phyloP scores from a whole-genome alignment of 2,888 invertebrate genomes.

The Apotomis betuletana region DNA sequence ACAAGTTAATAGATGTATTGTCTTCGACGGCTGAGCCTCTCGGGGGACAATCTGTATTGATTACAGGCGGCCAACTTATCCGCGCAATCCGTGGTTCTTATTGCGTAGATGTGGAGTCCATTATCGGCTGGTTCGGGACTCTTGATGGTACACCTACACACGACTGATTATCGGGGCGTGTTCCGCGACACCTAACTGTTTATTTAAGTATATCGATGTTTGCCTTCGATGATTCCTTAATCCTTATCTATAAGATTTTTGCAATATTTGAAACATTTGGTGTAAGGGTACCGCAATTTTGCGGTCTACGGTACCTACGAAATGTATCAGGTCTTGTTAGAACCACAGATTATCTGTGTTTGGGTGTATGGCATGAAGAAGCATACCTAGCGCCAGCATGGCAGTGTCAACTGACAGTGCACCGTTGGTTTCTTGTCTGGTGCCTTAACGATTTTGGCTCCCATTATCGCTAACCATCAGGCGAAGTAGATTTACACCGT shows the following conservation, averaged over 20 bases:
- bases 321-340: too few species aligned
- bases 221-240: constrained; percentile 3
- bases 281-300: neutral
- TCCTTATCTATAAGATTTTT: constrained; percentile 8
- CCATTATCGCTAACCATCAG: too few species aligned
- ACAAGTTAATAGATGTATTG: constrained; percentile 42
- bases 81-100: neutral
- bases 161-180: constrained; percentile 32
- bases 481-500: too few species aligned
- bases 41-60: constrained; percentile 39
- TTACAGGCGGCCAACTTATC: constrained; percentile 9
- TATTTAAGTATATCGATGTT: constrained; percentile 30
- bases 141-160: constrained; percentile 2
- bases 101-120: neutral
- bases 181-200: constrained; percentile 8
- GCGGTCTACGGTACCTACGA: too few species aligned
- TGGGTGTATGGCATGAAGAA: too few species aligned
- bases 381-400: too few species aligned
- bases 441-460: too few species aligned
- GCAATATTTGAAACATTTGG: neutral
- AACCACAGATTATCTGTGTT: too few species aligned
- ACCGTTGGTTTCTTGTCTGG: too few species aligned
- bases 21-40: constrained; percentile 26
- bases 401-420: too few species aligned
- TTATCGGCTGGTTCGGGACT: neutral